Conservation (phyloP, 2,888 invertebrate species). For the Acronicta aceris region DNA sequence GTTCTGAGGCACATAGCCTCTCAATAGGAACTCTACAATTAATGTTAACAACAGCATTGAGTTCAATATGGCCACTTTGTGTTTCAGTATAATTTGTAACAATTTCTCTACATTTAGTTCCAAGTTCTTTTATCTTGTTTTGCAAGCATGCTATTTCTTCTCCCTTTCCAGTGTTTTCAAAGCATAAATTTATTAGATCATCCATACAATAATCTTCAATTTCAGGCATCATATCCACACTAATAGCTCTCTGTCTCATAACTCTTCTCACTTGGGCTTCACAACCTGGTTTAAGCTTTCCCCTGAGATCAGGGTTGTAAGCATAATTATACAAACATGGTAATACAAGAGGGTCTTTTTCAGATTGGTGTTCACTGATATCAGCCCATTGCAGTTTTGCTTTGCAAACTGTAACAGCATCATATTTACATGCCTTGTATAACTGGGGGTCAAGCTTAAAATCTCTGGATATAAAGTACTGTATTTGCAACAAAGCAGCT, state of each 20-base stretch:
- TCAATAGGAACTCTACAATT: conserved; percentile 95
- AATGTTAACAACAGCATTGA: conserved; percentile 96
- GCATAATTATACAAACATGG: conserved; percentile 96
- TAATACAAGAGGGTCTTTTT: conserved; percentile 94
- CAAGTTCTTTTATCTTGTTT: conserved; percentile 92
- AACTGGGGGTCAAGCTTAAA: conserved; percentile 97
- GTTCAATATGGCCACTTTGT: conserved; percentile 95
- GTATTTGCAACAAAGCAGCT: conserved; percentile 97
- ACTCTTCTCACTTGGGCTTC: conserved; percentile 95
- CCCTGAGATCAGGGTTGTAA: conserved; percentile 85
- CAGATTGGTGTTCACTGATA: conserved; percentile 91
- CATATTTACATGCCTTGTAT: conserved; percentile 95
- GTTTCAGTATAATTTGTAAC: conserved; percentile 96
- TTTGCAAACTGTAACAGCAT: conserved; percentile 95
- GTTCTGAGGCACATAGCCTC: conserved; percentile 92
- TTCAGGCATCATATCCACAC: conserved; percentile 97
- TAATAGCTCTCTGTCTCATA: conserved; percentile 97
- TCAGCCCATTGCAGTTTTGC: conserved; percentile 94
- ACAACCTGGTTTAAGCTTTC: conserved; percentile 90
- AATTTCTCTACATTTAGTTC: conserved; percentile 92
- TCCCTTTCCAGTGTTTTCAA: conserved; percentile 95
- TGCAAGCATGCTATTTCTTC: conserved; percentile 98
- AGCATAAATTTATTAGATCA: conserved; percentile 95
- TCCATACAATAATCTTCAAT: conserved; percentile 97
- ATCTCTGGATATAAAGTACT: conserved; percentile 98